Evolutionary conservation across 2,797 vertebrate genomes (phyloP).

Genomic region (Graptemys geographica): DNA sequence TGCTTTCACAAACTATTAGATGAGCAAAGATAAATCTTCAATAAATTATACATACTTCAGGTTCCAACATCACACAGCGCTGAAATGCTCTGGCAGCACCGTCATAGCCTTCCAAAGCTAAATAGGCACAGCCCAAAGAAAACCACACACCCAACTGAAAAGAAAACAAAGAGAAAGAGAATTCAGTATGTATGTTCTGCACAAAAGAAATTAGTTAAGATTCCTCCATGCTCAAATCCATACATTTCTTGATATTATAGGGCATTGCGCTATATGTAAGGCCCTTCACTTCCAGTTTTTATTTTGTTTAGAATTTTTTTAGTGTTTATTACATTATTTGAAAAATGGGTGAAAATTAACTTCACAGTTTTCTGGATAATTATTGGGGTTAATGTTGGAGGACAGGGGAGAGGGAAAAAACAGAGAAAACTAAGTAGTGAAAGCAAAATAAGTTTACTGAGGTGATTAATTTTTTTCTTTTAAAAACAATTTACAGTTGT

Average conservation of each 20-base stretch:
- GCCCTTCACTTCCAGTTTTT: background rate
- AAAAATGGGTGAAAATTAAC: too few species aligned
- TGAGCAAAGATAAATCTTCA: fast-evolving
- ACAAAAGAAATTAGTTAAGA: background rate
- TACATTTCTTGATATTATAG: background rate
- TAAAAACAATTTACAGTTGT: too few species aligned
- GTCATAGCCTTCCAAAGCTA: slow-evolving; percentile 91
- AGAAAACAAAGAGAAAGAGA: slow-evolving; percentile 15
- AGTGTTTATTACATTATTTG: background rate
- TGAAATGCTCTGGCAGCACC: slow-evolving; percentile 95
- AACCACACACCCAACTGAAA: slow-evolving; percentile 96
- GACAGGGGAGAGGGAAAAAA: too few species aligned
- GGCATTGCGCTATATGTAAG: background rate
- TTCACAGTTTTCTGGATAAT: too few species aligned
- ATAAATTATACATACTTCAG: slow-evolving; percentile 88
- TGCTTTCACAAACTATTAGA: slow-evolving; percentile 55
- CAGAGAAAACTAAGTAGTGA: too few species aligned
- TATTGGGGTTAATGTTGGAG: too few species aligned
- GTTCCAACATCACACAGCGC: slow-evolving; percentile 93
- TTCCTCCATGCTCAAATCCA: background rate
- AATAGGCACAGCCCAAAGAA: slow-evolving; percentile 94
- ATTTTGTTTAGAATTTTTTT: background rate
- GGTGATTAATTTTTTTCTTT: too few species aligned
- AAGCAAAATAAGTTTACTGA: too few species aligned
- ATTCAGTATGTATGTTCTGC: background rate